phyloP scores from a whole-genome alignment of 2,797 vertebrate species.

The Betta splendens region DNA sequence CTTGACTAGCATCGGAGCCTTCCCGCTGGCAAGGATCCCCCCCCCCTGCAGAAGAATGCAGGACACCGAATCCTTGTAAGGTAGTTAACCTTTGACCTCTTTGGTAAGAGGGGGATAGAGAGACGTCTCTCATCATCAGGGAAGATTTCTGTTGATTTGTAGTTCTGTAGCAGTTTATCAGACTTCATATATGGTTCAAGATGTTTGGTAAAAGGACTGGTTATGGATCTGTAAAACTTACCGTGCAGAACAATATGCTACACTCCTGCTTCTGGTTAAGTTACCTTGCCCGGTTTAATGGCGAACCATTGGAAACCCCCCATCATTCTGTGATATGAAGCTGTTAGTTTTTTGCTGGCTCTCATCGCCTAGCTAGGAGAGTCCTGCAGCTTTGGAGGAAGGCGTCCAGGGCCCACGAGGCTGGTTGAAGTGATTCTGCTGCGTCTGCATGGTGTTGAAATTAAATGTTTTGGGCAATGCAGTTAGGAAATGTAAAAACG shows the following conservation, averaged over 20 bases:
- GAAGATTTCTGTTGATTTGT: neutral
- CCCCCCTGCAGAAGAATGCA: neutral
- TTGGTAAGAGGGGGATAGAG: neutral
- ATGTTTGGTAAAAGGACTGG: neutral
- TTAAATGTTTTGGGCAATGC: neutral
- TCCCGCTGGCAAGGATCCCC: neutral
- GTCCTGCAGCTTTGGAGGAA: neutral
- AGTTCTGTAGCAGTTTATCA: neutral
- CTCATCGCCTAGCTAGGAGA: neutral
- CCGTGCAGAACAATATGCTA: no score
- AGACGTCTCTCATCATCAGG: neutral
- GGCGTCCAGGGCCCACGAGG: neutral
- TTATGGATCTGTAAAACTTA: neutral
- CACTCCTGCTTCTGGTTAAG: no score
- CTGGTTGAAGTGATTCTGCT: neutral
- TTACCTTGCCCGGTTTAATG: no score
- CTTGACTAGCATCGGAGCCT: neutral
- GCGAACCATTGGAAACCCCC: no score
- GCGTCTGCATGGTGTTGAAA: neutral
- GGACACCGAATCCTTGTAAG: neutral
- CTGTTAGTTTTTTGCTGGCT: neutral
- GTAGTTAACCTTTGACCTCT: conserved; percentile 2
- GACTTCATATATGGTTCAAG: neutral
- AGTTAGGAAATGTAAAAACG: no score
- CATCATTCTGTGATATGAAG: neutral